These are phyloP conservation scores for Drosophila tropicalis DNA, from an alignment of 1,140 invertebrate genomes.

Conservation along the genomic window DNA sequence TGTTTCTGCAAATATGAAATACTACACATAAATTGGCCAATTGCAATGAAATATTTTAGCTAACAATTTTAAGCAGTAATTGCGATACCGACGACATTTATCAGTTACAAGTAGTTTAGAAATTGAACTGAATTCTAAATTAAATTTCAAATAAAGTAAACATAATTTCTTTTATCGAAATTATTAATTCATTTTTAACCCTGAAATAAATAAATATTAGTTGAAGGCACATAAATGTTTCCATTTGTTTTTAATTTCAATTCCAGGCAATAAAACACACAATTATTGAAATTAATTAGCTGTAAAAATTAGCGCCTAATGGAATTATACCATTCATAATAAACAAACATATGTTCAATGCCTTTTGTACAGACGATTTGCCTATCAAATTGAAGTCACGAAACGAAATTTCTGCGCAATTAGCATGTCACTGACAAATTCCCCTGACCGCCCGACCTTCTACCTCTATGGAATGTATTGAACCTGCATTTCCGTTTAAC, in stretches of 20 bases:
- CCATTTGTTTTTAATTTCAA: constrained; percentile 17
- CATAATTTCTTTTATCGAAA: too few relatives aligned
- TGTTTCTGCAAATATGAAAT: not conserved
- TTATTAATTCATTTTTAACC: too few relatives aligned
- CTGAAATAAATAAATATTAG: too few relatives aligned
- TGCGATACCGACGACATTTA: too few relatives aligned
- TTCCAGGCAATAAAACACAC: constrained; percentile 36
- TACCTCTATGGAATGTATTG: not conserved
- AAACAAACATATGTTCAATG: constrained; percentile 54
- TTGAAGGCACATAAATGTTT: not conserved
- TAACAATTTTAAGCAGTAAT: too few relatives aligned
- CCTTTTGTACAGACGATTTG: constrained; percentile 33
- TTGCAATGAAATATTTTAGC: not conserved
- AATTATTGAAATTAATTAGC: constrained; percentile 54
- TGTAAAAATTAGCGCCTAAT: constrained; percentile 25
- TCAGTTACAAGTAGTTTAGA: too few relatives aligned
- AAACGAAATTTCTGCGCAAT: constrained; percentile 34
- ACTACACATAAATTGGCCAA: not conserved
- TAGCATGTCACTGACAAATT: constrained; percentile 44
- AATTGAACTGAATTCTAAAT: too few relatives aligned
- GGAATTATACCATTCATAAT: not conserved
- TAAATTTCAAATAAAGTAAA: too few relatives aligned
- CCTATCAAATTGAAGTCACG: constrained; percentile 15
- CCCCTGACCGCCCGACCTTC: not conserved
- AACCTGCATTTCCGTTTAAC: constrained; percentile 50